Conservation (phyloP, 2,888 invertebrate species). For the Pachymerium ferrugineum region DNA sequence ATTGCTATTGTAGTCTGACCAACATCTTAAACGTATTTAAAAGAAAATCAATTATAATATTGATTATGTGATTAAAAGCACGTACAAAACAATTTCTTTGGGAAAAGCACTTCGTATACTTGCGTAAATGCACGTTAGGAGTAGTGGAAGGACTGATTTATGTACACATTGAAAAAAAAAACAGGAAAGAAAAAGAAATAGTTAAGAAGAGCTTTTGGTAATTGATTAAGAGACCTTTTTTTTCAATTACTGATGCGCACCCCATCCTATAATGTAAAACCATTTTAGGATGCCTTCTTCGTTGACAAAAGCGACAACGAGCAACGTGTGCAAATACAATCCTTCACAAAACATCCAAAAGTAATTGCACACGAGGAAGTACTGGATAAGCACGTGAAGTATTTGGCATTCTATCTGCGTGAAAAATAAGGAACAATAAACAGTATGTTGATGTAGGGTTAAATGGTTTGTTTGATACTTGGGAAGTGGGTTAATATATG, state of each 20-base stretch:
- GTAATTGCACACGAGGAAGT: constrained; percentile 50
- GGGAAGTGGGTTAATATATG: too few relatives aligned
- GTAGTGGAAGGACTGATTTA: constrained; percentile 12
- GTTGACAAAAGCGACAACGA: constrained; percentile 48
- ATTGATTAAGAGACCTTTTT: constrained; percentile 12
- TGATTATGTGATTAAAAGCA: not conserved
- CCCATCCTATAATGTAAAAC: constrained; percentile 50
- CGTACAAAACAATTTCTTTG: constrained; percentile 12
- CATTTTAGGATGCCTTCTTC: constrained; percentile 46
- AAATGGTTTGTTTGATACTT: too few relatives aligned
- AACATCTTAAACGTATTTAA: not conserved
- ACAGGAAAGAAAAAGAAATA: not conserved
- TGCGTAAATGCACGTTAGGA: constrained; percentile 23
- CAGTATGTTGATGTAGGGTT: not conserved
- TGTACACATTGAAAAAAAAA: too few relatives aligned
- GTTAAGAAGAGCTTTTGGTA: not conserved
- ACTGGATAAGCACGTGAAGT: constrained; percentile 48
- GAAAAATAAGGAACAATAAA: constrained; percentile 27
- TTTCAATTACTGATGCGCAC: constrained; percentile 35
- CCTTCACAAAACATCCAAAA: constrained; percentile 51
- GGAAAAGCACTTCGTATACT: constrained; percentile 11
- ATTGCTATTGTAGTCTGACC: constrained; percentile 6
- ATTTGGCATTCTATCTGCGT: constrained; percentile 47
- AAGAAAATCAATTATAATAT: not conserved
- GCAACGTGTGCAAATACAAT: constrained; percentile 48